Evolutionary conservation across 2,113 vertebrate genomes (phyloP).

Genomic region (Gymnorhina tibicen): DNA sequence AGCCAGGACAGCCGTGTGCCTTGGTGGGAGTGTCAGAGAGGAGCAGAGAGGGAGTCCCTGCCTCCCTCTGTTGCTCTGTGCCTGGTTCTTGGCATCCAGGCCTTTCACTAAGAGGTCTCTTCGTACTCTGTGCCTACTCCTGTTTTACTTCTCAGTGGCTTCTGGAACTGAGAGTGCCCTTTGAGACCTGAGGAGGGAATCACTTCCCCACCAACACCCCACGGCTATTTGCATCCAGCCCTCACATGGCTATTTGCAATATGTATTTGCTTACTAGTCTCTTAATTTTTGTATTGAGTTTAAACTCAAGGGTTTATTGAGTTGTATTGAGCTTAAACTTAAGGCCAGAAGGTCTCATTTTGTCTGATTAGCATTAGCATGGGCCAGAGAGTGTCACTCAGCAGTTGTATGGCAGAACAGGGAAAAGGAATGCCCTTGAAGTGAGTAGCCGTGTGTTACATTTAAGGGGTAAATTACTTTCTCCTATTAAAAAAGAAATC

Average conservation of each 20-base stretch:
- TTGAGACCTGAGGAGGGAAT: background rate
- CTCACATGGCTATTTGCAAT: constrained; percentile 4
- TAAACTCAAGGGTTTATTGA: background rate
- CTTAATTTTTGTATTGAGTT: background rate
- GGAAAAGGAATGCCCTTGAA: constrained; percentile 36
- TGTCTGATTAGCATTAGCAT: background rate
- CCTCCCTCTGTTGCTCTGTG: background rate
- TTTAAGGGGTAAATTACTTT: constrained; percentile 54
- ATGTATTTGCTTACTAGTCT: constrained; percentile 14
- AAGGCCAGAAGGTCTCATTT: background rate
- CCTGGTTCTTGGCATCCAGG: background rate
- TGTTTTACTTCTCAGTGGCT: constrained; percentile 18
- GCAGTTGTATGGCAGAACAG: background rate
- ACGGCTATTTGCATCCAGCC: background rate
- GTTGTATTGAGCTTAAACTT: background rate
- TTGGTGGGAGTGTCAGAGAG: background rate
- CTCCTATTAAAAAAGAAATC: constrained; percentile 25
- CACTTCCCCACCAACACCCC: background rate
- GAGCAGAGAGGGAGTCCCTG: background rate
- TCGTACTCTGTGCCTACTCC: background rate
- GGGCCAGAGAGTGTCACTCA: background rate
- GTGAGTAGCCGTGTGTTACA: constrained; percentile 25
- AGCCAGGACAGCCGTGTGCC: fast-evolving
- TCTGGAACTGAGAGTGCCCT: background rate
- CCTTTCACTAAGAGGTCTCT: background rate